Base-by-base conservation (phyloP, 1,140 invertebrate genomes). In the Hylyphantes graminicola region DNA sequence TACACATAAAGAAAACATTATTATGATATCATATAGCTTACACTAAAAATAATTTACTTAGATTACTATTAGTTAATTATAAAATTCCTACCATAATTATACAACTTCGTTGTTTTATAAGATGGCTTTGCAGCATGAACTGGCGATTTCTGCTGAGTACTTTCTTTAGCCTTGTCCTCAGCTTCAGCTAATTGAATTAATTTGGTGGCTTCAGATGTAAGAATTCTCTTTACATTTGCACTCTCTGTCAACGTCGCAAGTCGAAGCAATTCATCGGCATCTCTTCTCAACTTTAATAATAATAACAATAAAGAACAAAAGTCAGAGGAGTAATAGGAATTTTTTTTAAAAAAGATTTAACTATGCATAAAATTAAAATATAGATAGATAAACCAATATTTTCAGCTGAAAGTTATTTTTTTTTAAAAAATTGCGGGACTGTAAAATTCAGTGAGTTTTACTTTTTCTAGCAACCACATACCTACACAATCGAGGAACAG, bases 191-290 rank as follows among this genome's bases (percentile, higher is more conserved):
- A 7, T 68, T 81, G 55, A n/a, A 21, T 54, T 15, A 81, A 73
- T 73, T 70, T 81, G 0, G 68, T 54, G 3, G 57, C 79, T 35
- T 81, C 68, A 35, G 17, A 35, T 13, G 67, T 63, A 19, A 81
- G 68, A 63, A 81, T 73, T 35, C 79, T 72, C 35, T 73, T 67
- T 11, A 81, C 79, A 73, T 81, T 81, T 72, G 15, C 67, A 11
- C 54, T 73, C 21, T 81, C 57, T 5, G 79, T 81, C 11, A 81
- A 21, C 53, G 51, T 21, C 0, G 79, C 53, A 0, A 81, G n/a
- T 53, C 79, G 15, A 19, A 63, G 5, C 15, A 81, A 63, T 50
- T 81, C 79, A n/a, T 81, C 79, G 0, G 79, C 79, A 63, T 81
- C 79, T 64, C 54, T 72, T n/a, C 67, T n/a, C 7, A 81, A 21